These are phyloP conservation scores for Jaculus jaculus DNA, from an alignment of 2,113 vertebrate species.

Conservation along the genomic window DNA sequence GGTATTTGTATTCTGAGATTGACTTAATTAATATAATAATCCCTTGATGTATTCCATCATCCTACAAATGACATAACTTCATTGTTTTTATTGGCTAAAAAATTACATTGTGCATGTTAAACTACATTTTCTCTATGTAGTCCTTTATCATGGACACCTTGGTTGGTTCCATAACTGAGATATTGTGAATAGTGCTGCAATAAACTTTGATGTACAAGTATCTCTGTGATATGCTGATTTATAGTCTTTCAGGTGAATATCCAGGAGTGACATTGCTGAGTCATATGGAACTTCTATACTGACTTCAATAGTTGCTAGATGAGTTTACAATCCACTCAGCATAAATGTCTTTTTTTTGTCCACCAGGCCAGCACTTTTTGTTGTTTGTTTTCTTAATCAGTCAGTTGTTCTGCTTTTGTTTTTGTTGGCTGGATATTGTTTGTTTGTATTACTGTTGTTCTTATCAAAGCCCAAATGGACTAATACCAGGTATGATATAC, in stretches of 20 bases:
- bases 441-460: neutral
- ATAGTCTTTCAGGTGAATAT: neutral
- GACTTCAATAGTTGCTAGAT: neutral
- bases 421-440: neutral
- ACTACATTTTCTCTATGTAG: neutral
- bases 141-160: neutral
- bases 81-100: neutral
- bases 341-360: neutral
- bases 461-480: neutral
- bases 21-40: neutral
- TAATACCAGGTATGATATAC: neutral
- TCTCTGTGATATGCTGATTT: neutral
- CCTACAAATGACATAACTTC: neutral
- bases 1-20: neutral
- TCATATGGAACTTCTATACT: neutral
- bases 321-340: neutral
- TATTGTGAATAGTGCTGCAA: neutral
- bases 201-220: neutral
- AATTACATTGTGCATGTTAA: neutral
- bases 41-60: neutral
- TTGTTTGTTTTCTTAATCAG: neutral
- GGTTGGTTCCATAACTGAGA: neutral
- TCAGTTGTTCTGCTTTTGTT: neutral
- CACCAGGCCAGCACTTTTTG: neutral
- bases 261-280: neutral